A percentile compares a stretch with the other conserved stretches of the same genome.
Evolutionary conservation across 2,113 vertebrate species (phyloP).

Genomic region (Anoura caudifer): DNA sequence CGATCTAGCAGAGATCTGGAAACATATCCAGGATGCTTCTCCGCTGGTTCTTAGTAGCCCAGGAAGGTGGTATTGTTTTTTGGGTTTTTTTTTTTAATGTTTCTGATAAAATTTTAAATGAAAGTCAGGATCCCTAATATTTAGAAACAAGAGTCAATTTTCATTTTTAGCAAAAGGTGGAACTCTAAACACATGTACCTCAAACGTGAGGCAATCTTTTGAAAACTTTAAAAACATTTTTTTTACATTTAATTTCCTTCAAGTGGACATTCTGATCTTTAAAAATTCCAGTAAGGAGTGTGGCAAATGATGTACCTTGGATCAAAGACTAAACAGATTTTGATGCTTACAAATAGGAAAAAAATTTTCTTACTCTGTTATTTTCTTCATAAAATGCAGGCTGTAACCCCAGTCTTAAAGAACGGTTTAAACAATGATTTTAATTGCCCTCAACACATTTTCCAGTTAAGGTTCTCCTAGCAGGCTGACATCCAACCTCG

Average conservation of each 20-base stretch:
- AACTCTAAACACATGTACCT: fast-evolving
- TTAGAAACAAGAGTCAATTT: neutral
- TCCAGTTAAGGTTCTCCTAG: neutral
- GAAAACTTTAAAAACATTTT: neutral
- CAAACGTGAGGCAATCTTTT: neutral
- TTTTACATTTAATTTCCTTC: neutral
- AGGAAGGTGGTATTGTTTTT: neutral
- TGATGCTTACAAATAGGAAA: neutral
- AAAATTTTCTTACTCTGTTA: neutral
- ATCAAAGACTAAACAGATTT: slow-evolving; percentile 26
- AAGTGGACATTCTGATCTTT: neutral
- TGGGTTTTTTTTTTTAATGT: neutral
- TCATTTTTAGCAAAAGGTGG: neutral
- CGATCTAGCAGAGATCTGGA: slow-evolving; percentile 67
- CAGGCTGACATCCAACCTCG: neutral
- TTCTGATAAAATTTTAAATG: neutral
- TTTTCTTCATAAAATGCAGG: neutral
- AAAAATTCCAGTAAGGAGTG: neutral
- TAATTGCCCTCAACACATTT: neutral
- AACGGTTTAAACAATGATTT: neutral
- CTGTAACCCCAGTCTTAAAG: neutral
- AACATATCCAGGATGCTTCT: slow-evolving; percentile 70
- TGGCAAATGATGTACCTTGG: neutral
- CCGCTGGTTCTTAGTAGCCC: neutral
- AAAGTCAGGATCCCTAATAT: neutral